Percentiles rank a stretch among this genome's conserved stretches.
Evolutionary conservation across 1,140 invertebrate genomes (phyloP).

Genomic region (Coelopa frigida): DNA sequence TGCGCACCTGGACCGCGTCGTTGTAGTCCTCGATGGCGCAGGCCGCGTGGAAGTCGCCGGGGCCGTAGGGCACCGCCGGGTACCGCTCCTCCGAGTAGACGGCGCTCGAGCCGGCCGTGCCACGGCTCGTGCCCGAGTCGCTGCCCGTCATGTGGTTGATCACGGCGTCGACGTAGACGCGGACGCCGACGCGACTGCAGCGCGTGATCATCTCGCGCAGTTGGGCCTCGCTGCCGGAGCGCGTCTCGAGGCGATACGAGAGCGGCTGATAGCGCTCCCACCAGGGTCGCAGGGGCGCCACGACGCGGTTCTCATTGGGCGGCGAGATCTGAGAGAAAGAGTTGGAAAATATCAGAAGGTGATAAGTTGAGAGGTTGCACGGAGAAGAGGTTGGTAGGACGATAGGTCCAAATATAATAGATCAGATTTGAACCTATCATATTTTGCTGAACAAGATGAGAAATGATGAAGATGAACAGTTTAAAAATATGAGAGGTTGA

Average conservation of each 20-base stretch:
- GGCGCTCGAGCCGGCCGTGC: constrained; percentile 49
- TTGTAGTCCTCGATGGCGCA: constrained; percentile 51
- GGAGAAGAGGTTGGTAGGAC: no score
- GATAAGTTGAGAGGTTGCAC: no score
- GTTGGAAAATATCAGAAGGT: no score
- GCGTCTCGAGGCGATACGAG: constrained; percentile 66
- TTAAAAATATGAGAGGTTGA: no score
- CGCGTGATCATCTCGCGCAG: constrained; percentile 68
- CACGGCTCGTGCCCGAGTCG: constrained; percentile 27
- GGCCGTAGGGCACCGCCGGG: constrained; percentile 47
- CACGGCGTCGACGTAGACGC: constrained; percentile 67
- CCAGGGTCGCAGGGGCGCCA: constrained; percentile 55
- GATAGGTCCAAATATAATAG: no score
- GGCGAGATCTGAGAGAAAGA: constrained; percentile 45
- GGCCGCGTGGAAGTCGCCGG: constrained; percentile 46
- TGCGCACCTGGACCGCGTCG: constrained; percentile 52
- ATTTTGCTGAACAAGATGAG: no score
- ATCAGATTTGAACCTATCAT: no score
- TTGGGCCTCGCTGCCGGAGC: constrained; percentile 66
- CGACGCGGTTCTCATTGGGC: constrained; percentile 43
- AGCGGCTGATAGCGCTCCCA: constrained; percentile 83
- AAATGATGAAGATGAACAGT: no score
- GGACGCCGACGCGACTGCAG: constrained; percentile 67
- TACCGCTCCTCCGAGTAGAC: constrained; percentile 42
- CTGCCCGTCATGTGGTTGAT: constrained; percentile 67